Conservation (phyloP, 2,113 vertebrate genomes). For the Helogale parvula region DNA sequence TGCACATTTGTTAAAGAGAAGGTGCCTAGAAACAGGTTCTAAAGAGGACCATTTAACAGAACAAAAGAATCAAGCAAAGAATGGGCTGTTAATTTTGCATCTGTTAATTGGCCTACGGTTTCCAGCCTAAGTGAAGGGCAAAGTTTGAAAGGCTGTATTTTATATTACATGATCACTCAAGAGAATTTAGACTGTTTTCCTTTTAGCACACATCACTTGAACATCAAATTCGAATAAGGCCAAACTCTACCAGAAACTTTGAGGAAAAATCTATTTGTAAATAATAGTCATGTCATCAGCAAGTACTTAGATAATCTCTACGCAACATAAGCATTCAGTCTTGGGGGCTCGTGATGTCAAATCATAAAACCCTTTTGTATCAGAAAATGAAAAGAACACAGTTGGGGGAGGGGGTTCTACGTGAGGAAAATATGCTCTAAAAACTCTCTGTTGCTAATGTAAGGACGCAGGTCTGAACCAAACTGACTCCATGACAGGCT, state of each 20-base stretch:
- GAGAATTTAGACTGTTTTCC: not conserved
- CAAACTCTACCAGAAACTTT: not conserved
- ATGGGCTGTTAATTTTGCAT: not conserved
- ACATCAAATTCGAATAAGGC: not conserved
- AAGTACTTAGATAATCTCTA: not conserved
- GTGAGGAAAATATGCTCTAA: not conserved
- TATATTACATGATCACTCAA: not conserved
- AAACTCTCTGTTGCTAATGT: not conserved
- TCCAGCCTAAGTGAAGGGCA: not conserved
- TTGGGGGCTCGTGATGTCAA: not conserved
- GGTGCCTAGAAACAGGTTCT: not conserved
- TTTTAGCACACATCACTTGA: not conserved
- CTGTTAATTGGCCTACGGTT: not conserved
- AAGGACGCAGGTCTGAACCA: too few relatives aligned
- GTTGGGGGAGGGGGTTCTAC: not conserved
- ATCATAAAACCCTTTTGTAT: not conserved
- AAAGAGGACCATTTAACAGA: not conserved
- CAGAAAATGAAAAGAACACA: not conserved
- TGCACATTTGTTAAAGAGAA: not conserved
- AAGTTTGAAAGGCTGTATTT: not conserved
- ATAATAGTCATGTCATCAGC: not conserved
- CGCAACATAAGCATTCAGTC: not conserved
- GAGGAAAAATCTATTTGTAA: not conserved
- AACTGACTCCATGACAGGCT: too few relatives aligned
- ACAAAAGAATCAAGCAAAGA: not conserved